Base-by-base conservation (phyloP, 2,797 vertebrate genomes). In the Gallinago stenura region DNA sequence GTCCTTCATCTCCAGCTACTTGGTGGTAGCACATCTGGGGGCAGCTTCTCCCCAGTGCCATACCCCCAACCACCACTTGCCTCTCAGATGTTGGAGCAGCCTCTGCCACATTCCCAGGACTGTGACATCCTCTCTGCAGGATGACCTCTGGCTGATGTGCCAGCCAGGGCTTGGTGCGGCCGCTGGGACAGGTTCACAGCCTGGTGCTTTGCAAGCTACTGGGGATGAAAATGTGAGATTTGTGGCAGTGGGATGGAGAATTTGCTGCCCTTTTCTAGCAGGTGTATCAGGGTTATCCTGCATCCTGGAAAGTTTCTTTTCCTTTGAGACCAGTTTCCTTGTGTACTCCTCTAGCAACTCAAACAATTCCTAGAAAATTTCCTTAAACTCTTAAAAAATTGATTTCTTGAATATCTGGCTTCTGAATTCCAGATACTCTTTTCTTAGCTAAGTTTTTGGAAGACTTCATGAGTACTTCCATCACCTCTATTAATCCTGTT, bases 401-500 rank as follows among this genome's bases (percentile, higher is more conserved):
- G 19, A 37, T 95, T 84, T 89, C 64, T 68, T 75, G 80, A 87
- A 70, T 79, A 89, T 48, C 48, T 84, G 50, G 1, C 62, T 84
- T 45, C 37, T 64, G 51, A 53, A 80, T 62, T 31, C 66, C 56
- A 3, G 12, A 39, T 58, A 37, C 9, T 50, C n/a, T 37, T 66
- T 92, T 93, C 79, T 70, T 84, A 83, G 64, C 86, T 45, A 77
- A 66, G 45, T 89, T 68, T 71, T 92, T 94, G 90, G 77, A 90
- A 92, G 54, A 56, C 15, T 39, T 93, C 87, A 70, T 89, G 81
- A 90, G n/a, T 89, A 18, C 51, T 96, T 93, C 82, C 50, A 66
- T 93, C 92, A 56, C 84, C 51, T 89, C 81, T 68, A 56, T 83
- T 95, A 86, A 89, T 94, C 64, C 71, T 66, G 33, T 46, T 84